phyloP scores from a whole-genome alignment of 2,113 vertebrate species.

The Tyrannus savana region DNA sequence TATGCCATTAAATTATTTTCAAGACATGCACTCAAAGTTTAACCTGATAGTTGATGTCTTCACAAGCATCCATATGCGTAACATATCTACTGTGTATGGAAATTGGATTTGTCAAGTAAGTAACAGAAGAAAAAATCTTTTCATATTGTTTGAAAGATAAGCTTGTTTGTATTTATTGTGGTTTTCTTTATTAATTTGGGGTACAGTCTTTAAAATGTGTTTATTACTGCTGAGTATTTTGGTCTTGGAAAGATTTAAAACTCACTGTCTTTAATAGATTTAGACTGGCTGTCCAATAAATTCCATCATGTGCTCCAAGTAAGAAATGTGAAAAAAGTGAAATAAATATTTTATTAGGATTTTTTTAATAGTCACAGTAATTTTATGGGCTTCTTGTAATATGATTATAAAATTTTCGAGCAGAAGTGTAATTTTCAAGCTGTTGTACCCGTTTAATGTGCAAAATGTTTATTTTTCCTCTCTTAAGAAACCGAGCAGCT shows the following conservation, averaged over 20 bases:
- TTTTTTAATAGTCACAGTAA: background rate
- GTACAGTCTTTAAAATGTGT: background rate
- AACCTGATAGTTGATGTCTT: background rate
- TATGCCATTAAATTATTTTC: background rate
- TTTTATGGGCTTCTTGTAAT: background rate
- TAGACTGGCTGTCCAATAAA: conserved; percentile 7
- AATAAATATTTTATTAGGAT: background rate
- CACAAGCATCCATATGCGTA: background rate
- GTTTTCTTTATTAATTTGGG: background rate
- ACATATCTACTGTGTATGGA: background rate
- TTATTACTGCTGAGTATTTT: background rate
- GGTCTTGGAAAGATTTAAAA: background rate
- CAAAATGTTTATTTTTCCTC: background rate
- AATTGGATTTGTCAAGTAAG: background rate
- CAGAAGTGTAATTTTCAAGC: conserved; percentile 15
- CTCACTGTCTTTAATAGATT: background rate
- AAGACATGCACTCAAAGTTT: background rate
- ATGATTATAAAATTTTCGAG: background rate
- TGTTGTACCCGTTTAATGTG: background rate
- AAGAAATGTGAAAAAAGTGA: conserved; percentile 3
- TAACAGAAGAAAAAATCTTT: background rate
- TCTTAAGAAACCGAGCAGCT: background rate
- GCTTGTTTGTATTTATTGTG: background rate
- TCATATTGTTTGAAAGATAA: background rate
- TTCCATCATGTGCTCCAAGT: background rate